Evolutionary conservation across 2,113 vertebrate species (phyloP).

Genomic region (Pseudorectes ferrugineus): DNA sequence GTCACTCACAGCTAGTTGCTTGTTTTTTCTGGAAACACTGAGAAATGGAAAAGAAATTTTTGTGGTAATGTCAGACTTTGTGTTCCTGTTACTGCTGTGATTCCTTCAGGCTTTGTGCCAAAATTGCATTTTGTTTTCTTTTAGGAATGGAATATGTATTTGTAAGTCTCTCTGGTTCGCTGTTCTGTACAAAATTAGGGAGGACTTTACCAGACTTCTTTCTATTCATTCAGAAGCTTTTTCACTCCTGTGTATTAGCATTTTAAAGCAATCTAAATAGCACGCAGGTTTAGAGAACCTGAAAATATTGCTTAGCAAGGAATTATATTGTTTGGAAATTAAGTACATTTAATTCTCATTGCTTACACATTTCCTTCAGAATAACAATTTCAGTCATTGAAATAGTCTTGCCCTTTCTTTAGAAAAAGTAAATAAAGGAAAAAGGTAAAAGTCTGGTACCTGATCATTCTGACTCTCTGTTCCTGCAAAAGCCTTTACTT

Average conservation of each 20-base stretch:
- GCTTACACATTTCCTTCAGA: background rate
- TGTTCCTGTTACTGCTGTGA: background rate
- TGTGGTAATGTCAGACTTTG: background rate
- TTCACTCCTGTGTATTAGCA: background rate
- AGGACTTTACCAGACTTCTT: background rate
- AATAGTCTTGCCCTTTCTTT: background rate
- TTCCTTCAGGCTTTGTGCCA: background rate
- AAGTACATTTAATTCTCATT: background rate
- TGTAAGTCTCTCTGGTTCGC: background rate
- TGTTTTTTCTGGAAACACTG: background rate
- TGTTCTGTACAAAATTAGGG: background rate
- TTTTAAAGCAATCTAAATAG: background rate
- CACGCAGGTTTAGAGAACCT: background rate
- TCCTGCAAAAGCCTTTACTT: background rate
- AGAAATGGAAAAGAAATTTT: slow-evolving; percentile 10
- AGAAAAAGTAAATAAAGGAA: background rate
- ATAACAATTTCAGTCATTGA: background rate
- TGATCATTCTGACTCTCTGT: background rate
- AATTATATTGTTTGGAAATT: background rate
- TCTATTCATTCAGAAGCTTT: background rate
- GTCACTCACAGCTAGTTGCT: background rate
- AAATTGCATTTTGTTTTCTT: background rate
- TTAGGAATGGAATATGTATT: background rate
- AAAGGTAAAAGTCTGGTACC: background rate
- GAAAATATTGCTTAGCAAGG: background rate